Percentiles rank a stretch among this genome's conserved stretches.
Evolutionary conservation across 2,113 vertebrate genomes (phyloP).

Genomic region (Hemicordylus capensis): DNA sequence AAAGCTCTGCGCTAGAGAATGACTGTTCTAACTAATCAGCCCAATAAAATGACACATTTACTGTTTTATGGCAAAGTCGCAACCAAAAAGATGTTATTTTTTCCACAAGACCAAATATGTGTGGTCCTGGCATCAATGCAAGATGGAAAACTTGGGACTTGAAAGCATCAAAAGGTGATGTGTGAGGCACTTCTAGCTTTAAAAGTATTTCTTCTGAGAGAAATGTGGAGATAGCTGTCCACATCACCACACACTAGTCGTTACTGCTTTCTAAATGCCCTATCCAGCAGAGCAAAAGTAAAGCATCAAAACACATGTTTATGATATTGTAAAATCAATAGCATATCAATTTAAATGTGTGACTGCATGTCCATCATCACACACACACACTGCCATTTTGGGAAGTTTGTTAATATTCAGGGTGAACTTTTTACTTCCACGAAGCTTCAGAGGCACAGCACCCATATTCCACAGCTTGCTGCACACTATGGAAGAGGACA

Average conservation of each 20-base stretch:
- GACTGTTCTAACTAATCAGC: background rate
- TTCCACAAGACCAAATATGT: background rate
- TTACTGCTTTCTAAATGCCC: background rate
- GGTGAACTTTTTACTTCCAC: background rate
- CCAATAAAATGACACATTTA: background rate
- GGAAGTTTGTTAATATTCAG: background rate
- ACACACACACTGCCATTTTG: background rate
- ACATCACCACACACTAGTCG: background rate
- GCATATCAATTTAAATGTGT: background rate
- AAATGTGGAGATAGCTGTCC: too few species aligned
- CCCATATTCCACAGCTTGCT: slow-evolving; percentile 83
- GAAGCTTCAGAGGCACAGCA: slow-evolving; percentile 40
- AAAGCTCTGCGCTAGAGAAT: background rate
- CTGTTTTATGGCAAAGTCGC: background rate
- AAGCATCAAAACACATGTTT: slow-evolving; percentile 9
- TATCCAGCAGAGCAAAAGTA: background rate
- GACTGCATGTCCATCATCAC: background rate
- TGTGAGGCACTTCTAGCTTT: background rate
- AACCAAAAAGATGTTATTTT: background rate
- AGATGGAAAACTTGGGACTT: background rate
- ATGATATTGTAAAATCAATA: background rate
- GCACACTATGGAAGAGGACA: slow-evolving; percentile 85
- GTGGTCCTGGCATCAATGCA: background rate
- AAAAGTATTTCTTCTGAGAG: too few species aligned
- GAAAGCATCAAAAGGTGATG: background rate